Evolutionary conservation across 1,140 invertebrate species (phyloP).

Genomic region (Mizuhopecten yessoensis): DNA sequence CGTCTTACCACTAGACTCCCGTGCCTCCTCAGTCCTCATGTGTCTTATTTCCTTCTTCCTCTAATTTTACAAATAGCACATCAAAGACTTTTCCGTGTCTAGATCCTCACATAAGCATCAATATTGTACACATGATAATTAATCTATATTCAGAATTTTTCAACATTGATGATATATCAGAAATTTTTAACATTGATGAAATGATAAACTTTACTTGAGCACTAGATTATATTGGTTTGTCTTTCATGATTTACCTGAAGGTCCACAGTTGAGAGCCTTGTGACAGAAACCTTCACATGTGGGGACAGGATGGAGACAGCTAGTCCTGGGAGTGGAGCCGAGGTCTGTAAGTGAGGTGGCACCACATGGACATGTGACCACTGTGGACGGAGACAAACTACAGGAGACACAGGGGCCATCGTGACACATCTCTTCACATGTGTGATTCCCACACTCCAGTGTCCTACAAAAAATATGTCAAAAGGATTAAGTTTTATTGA

Average conservation of each 20-base stretch:
- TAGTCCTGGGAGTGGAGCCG: conserved; percentile 80
- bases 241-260: conserved; percentile 85
- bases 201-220: no score
- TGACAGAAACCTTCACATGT: conserved; percentile 92
- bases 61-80: no score
- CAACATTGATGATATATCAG: no score
- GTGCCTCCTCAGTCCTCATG: no score
- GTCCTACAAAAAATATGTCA: conserved; percentile 63
- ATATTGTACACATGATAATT: no score
- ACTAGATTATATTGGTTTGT: no score
- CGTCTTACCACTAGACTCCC: no score
- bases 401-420: conserved; percentile 78
- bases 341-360: conserved; percentile 86
- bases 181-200: no score
- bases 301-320: conserved; percentile 94
- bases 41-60: no score
- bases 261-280: conserved; percentile 92
- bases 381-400: conserved; percentile 78
- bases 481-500: not conserved
- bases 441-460: conserved; percentile 82
- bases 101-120: no score
- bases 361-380: conserved; percentile 93
- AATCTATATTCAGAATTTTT: no score
- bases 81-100: no score
- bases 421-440: conserved; percentile 81